Conservation (phyloP, 2,888 invertebrate genomes). For the Cryptus armator region DNA sequence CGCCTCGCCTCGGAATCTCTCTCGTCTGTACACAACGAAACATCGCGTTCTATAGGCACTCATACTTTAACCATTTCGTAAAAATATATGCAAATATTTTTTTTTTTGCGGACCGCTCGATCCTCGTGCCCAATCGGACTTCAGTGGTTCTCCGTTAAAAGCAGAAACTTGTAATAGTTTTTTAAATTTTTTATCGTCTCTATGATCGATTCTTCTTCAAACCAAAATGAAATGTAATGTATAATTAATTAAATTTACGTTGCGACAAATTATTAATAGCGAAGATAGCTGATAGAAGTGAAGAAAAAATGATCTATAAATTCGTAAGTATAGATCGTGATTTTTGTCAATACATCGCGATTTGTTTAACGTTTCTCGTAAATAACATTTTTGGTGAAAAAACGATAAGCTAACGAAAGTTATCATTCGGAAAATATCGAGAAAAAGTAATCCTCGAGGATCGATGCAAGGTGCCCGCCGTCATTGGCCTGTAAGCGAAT, state of each 20-base stretch:
- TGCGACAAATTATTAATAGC: no score
- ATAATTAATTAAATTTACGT: no score
- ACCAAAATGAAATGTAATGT: no score
- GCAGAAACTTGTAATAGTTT: neutral
- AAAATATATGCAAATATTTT: constrained; percentile 63
- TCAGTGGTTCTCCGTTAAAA: constrained; percentile 48
- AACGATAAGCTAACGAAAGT: no score
- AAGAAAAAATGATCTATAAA: no score
- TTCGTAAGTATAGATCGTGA: no score
- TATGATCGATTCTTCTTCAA: no score
- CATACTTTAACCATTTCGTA: constrained; percentile 45
- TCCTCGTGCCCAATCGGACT: constrained; percentile 31
- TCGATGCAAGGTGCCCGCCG: constrained; percentile 35
- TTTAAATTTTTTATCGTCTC: no score
- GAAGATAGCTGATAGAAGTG: no score
- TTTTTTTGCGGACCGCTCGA: constrained; percentile 26
- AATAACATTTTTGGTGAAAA: no score
- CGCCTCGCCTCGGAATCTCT: neutral
- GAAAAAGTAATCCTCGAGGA: constrained; percentile 6
- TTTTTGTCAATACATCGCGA: no score
- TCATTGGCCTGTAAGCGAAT: constrained; percentile 56
- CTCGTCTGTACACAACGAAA: neutral
- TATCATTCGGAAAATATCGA: neutral
- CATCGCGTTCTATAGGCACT: neutral
- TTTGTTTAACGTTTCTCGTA: no score